phyloP scores from a whole-genome alignment of 2,113 vertebrate genomes.

The Chamaetylas fuelleborni region DNA sequence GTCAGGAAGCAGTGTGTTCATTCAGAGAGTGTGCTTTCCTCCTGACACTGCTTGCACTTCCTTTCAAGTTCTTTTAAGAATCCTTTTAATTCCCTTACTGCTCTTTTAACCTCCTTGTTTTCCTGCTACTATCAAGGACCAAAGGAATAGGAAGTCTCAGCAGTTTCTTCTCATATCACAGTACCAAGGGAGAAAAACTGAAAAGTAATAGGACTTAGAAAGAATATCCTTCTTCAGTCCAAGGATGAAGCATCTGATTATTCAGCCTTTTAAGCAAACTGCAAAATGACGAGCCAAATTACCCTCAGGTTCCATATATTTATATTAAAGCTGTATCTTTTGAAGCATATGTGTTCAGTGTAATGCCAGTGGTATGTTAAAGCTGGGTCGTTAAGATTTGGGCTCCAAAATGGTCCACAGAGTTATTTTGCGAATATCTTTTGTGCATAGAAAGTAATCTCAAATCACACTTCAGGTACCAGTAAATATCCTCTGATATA shows the following conservation, averaged over 20 bases:
- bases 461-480: background rate
- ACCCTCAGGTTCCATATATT: background rate
- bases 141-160: background rate
- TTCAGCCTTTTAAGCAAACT: background rate
- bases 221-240: background rate
- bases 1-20: background rate
- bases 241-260: background rate
- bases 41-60: background rate
- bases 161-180: background rate
- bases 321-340: background rate
- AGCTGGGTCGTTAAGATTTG: background rate
- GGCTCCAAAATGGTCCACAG: background rate
- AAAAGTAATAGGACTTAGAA: background rate
- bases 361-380: background rate
- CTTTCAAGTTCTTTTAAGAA: background rate
- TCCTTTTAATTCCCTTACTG: background rate
- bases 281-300: background rate
- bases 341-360: background rate
- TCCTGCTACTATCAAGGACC: background rate
- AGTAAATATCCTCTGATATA: background rate
- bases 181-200: background rate
- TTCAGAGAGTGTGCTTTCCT: background rate
- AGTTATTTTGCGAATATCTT: background rate
- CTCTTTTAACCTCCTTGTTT: slow-evolving; percentile 22
- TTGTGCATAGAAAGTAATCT: background rate